A percentile compares a stretch with the other conserved stretches of the same genome.
phyloP scores from a whole-genome alignment of 2,113 vertebrate species.

The Odocoileus virginianus region DNA sequence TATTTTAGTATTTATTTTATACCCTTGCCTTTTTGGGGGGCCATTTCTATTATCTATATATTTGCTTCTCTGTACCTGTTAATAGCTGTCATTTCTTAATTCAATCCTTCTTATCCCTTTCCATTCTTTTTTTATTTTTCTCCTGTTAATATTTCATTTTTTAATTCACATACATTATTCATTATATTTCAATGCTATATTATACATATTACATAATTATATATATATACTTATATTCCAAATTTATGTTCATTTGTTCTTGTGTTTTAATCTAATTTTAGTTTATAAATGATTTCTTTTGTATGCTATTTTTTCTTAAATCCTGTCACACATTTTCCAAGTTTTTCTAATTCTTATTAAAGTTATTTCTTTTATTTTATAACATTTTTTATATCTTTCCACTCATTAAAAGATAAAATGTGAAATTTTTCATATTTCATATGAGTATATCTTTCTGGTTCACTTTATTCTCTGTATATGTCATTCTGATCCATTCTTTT shows the following conservation, averaged over 20 bases:
- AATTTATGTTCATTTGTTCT: not conserved
- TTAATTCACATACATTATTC: not conserved
- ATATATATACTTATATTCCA: not conserved
- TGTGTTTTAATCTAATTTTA: not conserved
- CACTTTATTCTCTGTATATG: not conserved
- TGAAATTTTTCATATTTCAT: not conserved
- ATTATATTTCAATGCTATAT: not conserved
- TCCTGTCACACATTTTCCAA: not conserved
- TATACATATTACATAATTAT: not conserved
- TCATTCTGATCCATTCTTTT: not conserved
- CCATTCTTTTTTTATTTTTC: not conserved
- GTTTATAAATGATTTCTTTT: not conserved
- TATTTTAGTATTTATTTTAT: not conserved
- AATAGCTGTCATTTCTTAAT: not conserved
- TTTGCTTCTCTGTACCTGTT: not conserved
- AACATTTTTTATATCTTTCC: not conserved
- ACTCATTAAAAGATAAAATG: not conserved
- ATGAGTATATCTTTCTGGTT: not conserved
- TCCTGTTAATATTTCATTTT: not conserved
- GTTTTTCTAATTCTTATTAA: not conserved
- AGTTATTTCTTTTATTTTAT: not conserved
- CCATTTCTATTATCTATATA: not conserved
- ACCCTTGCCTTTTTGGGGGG: not conserved
- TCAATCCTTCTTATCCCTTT: not conserved
- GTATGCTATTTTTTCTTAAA: not conserved